phyloP scores from a whole-genome alignment of 2,888 invertebrate genomes.

The Lamproptera curius region DNA sequence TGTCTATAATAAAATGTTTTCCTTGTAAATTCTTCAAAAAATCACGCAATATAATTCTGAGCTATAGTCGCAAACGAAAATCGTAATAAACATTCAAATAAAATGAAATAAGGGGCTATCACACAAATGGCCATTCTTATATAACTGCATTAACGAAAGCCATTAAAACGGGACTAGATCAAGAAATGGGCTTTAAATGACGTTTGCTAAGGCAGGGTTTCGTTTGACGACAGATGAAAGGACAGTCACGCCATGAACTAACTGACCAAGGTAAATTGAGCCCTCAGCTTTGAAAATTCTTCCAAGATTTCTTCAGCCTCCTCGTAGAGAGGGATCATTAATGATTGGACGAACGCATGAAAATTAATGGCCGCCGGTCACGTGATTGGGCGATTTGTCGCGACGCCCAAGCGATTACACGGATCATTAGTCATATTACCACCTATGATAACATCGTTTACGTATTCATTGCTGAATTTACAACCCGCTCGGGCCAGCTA shows the following conservation, averaged over 20 bases:
- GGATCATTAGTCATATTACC: slow-evolving; percentile 73
- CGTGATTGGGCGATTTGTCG: slow-evolving; percentile 71
- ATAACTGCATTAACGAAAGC: no score
- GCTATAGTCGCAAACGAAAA: no score
- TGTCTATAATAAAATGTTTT: no score
- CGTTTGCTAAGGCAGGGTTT: slow-evolving; percentile 31
- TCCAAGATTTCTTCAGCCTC: neutral
- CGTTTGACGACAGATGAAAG: slow-evolving; percentile 23
- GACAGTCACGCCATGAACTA: slow-evolving; percentile 38
- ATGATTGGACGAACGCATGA: slow-evolving; percentile 30
- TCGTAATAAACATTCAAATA: no score
- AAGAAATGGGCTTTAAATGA: neutral
- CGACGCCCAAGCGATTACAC: slow-evolving; percentile 63
- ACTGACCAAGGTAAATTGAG: slow-evolving; percentile 36
- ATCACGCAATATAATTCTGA: no score
- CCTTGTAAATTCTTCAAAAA: no score
- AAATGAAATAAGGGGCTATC: no score
- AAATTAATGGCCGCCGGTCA: slow-evolving; percentile 64
- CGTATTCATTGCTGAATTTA: slow-evolving; percentile 46
- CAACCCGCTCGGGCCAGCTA: no score
- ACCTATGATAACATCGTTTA: slow-evolving; percentile 69
- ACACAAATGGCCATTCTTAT: no score
- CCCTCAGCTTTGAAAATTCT: slow-evolving; percentile 18
- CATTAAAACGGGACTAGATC: no score
- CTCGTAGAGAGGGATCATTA: slow-evolving; percentile 11